phyloP scores from a whole-genome alignment of 1,140 invertebrate species.

The Orchestia grillus region DNA sequence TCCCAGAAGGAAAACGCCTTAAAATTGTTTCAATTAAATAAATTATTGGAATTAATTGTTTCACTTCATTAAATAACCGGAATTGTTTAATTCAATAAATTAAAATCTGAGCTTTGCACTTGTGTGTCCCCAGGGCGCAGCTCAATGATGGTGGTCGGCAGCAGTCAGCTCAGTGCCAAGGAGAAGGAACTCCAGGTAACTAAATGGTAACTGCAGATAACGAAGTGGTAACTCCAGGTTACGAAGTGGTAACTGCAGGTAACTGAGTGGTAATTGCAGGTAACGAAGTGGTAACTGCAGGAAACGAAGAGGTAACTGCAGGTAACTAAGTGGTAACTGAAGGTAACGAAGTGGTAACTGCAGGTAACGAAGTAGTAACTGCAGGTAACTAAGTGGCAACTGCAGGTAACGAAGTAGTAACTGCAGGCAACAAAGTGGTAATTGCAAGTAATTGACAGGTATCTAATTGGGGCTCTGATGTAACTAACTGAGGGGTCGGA shows the following conservation, averaged over 20 bases:
- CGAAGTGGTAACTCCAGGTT: neutral
- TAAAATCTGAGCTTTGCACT: neutral
- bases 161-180: conserved; percentile 12
- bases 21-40: too few species aligned
- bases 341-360: neutral
- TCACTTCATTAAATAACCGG: too few species aligned
- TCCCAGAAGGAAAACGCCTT: too few species aligned
- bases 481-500: neutral
- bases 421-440: too few species aligned
- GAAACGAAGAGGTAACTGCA: neutral
- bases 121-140: neutral
- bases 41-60: too few species aligned
- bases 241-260: neutral
- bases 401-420: neutral
- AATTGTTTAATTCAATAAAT: too few species aligned
- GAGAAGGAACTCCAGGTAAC: conserved; percentile 6
- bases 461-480: neutral
- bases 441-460: too few species aligned
- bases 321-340: too few species aligned
- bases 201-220: neutral
- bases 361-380: too few species aligned
- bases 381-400: too few species aligned
- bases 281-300: neutral
- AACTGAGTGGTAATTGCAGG: neutral
- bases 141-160: neutral